These are phyloP conservation scores for Ruditapes philippinarum DNA, from an alignment of 1,140 invertebrate genomes.

Conservation along the genomic window DNA sequence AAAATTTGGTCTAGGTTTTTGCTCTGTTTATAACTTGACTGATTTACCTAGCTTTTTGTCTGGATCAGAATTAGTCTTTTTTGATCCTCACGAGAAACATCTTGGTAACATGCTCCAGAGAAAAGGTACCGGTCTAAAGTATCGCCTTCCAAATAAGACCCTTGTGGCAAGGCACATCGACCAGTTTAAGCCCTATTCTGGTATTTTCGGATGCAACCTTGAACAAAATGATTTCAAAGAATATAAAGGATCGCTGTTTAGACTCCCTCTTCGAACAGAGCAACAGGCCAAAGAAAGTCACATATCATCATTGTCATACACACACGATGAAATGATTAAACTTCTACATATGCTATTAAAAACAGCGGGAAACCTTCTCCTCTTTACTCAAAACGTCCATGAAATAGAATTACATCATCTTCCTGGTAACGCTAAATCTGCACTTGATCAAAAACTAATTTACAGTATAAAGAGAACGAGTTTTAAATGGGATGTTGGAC, in stretches of 20 bases:
- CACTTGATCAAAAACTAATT: not conserved
- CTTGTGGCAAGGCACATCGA: slow-evolving; percentile 11
- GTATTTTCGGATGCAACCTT: slow-evolving; percentile 78
- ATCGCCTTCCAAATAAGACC: slow-evolving; percentile 15
- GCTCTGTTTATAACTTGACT: slow-evolving; percentile 61
- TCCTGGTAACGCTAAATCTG: slow-evolving; percentile 19
- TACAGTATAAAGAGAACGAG: not conserved
- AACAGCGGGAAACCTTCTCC: slow-evolving; percentile 76
- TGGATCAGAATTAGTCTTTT: slow-evolving; percentile 26
- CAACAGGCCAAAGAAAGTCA: slow-evolving; percentile 79
- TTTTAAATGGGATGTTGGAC: not conserved
- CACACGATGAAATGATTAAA: slow-evolving; percentile 73
- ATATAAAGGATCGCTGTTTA: slow-evolving; percentile 80
- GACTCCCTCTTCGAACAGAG: slow-evolving; percentile 81
- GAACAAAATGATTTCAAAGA: not conserved
- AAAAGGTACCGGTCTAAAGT: slow-evolving; percentile 1
- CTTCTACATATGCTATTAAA: slow-evolving; percentile 79
- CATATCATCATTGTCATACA: slow-evolving; percentile 77
- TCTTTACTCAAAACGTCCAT: slow-evolving; percentile 84
- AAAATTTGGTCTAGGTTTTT: slow-evolving; percentile 59
- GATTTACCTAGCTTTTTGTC: slow-evolving; percentile 55
- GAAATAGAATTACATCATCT: slow-evolving; percentile 80
- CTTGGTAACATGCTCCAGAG: slow-evolving; percentile 1
- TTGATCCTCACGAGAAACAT: slow-evolving; percentile 55
- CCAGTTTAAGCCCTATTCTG: slow-evolving; percentile 72